Evolutionary conservation across 2,888 invertebrate species (phyloP).

Genomic region (Clunio marinus): DNA sequence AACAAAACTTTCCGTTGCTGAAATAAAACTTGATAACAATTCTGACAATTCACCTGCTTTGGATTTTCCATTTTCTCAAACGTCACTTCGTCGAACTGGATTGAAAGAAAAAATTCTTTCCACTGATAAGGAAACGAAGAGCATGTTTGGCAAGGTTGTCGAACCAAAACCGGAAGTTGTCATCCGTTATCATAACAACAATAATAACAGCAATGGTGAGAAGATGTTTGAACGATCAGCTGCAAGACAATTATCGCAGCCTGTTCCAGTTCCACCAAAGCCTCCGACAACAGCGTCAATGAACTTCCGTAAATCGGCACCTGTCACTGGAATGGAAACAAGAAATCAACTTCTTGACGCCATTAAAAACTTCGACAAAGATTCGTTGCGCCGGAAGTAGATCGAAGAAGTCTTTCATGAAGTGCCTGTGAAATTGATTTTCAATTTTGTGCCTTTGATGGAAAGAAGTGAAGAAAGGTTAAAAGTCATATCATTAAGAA

Average conservation of each 20-base stretch:
- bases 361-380: slow-evolving; percentile 63
- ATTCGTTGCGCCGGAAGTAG: slow-evolving; percentile 45
- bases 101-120: slow-evolving; percentile 49
- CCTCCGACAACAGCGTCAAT: slow-evolving; percentile 48
- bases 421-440: not conserved
- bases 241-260: not conserved
- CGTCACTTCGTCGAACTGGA: slow-evolving; percentile 52
- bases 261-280: slow-evolving; percentile 39
- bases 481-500: not conserved
- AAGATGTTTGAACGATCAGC: slow-evolving; percentile 32
- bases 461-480: not conserved
- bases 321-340: slow-evolving; percentile 54
- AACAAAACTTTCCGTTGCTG: not conserved
- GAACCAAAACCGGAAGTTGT: not conserved
- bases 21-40: not conserved
- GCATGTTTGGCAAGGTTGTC: slow-evolving; percentile 27
- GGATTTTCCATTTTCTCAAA: slow-evolving; percentile 52
- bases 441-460: not conserved
- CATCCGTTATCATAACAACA: not conserved
- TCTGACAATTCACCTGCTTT: not conserved
- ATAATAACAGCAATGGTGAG: not conserved
- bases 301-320: slow-evolving; percentile 41
- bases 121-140: slow-evolving; percentile 12
- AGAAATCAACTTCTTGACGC: slow-evolving; percentile 65
- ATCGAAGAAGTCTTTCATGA: not conserved